Conservation (phyloP, 1,140 invertebrate genomes). For the Lepidostoma basale region DNA sequence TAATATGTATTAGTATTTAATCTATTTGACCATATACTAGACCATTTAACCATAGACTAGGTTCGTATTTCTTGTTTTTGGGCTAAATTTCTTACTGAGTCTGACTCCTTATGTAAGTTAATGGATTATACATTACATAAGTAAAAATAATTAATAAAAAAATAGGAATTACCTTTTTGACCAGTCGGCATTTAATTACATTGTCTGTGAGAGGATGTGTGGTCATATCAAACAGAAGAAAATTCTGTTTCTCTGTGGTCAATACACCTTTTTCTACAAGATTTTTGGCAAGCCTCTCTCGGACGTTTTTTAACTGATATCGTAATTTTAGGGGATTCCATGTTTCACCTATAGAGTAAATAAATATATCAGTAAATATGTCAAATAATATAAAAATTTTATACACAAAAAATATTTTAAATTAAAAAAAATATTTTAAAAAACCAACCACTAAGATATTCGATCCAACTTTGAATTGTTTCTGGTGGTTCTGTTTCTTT, state of each 20-base stretch:
- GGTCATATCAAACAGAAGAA: slow-evolving; percentile 99
- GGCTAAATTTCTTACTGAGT: no score
- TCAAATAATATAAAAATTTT: neutral
- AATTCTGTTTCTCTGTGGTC: slow-evolving; percentile 99
- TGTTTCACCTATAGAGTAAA: slow-evolving; percentile 83
- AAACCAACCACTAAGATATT: slow-evolving; percentile 94
- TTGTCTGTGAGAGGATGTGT: slow-evolving; percentile 98
- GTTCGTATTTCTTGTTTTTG: no score
- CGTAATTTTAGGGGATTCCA: slow-evolving; percentile 99
- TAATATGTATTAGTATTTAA: no score
- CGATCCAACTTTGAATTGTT: slow-evolving; percentile 98
- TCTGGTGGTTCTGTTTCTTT: slow-evolving; percentile 97
- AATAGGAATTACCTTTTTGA: slow-evolving; percentile 96
- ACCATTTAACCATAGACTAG: no score
- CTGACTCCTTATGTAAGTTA: no score
- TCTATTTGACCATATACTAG: no score
- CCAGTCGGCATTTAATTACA: slow-evolving; percentile 93
- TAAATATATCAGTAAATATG: neutral
- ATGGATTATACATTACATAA: no score
- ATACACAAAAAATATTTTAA: slow-evolving; percentile 28
- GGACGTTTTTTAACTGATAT: slow-evolving; percentile 98
- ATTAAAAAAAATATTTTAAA: slow-evolving; percentile 24
- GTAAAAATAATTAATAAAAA: no score
- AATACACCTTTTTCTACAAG: slow-evolving; percentile 99
- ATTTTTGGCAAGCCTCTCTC: slow-evolving; percentile 98